Conservation (phyloP, 2,113 vertebrate species). For the Oncorhynchus mykiss region DNA sequence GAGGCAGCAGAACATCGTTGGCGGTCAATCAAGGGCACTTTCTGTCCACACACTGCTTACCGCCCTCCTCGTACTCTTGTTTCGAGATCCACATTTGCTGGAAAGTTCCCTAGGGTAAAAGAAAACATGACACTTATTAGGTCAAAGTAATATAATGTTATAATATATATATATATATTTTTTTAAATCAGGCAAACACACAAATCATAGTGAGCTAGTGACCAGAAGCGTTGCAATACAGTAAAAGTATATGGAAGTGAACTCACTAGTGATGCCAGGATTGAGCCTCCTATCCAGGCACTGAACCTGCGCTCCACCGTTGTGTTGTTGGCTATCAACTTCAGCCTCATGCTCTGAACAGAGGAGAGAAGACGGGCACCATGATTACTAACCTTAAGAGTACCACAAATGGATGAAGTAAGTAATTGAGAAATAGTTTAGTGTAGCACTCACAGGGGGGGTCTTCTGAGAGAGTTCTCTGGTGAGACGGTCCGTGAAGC, state of each 20-base stretch:
- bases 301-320: slow-evolving; percentile 96
- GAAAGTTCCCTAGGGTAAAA: slow-evolving; percentile 88
- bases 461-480: slow-evolving; percentile 98
- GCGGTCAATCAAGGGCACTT: slow-evolving; percentile 87
- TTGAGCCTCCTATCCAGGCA: slow-evolving; percentile 98
- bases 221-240: neutral
- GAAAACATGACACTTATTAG: neutral
- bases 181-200: no score
- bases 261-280: slow-evolving; percentile 95
- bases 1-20: slow-evolving; percentile 23
- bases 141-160: no score
- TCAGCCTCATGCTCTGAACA: slow-evolving; percentile 94
- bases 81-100: slow-evolving; percentile 99
- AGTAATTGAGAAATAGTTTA: no score
- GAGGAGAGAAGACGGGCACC: neutral
- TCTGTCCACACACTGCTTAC: slow-evolving; percentile 97
- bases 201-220: neutral
- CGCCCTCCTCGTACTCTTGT: slow-evolving; percentile 98
- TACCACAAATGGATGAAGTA: no score
- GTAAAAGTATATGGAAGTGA: neutral
- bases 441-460: slow-evolving; percentile 81
- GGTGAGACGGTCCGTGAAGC: slow-evolving; percentile 95
- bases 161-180: no score
- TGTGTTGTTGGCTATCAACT: slow-evolving; percentile 97
- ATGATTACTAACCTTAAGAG: neutral